Percentiles rank a stretch among this genome's conserved stretches.
phyloP scores from a whole-genome alignment of 1,140 invertebrate genomes.

The Eueides isabella region DNA sequence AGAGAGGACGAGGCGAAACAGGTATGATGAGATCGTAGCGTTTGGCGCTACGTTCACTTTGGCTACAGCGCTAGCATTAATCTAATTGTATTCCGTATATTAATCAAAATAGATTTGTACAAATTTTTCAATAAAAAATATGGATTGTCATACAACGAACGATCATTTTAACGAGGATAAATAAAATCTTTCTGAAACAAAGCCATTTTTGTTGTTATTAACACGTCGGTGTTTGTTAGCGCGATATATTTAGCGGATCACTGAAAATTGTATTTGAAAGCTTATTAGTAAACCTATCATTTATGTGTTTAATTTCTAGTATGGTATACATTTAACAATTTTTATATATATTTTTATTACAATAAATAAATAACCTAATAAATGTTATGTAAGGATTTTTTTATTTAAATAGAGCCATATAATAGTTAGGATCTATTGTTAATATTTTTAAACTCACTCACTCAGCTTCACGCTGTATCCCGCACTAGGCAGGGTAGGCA shows the following conservation, averaged over 20 bases:
- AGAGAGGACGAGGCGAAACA: too few relatives aligned
- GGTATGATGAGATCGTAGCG: too few relatives aligned
- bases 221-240: slow-evolving; percentile 40
- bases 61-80: too few relatives aligned
- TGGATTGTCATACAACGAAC: background rate
- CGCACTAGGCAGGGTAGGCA: too few relatives aligned
- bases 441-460: too few relatives aligned
- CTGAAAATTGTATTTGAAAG: background rate
- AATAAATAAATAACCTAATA: background rate
- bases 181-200: slow-evolving; percentile 4
- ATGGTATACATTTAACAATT: background rate
- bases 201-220: slow-evolving; percentile 37
- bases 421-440: too few relatives aligned
- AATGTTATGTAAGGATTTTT: too few relatives aligned
- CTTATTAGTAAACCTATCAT: background rate
- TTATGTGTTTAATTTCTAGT: background rate
- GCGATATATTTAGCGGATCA: slow-evolving; percentile 25
- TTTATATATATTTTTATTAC: background rate
- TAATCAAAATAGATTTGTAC: too few relatives aligned
- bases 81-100: too few relatives aligned
- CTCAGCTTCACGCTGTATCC: too few relatives aligned
- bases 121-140: background rate
- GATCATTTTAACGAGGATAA: background rate
- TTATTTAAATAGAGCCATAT: too few relatives aligned
- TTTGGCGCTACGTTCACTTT: too few relatives aligned